These are phyloP conservation scores for Phataginus tetradactyla DNA, from an alignment of 2,797 vertebrate species.

Conservation along the genomic window DNA sequence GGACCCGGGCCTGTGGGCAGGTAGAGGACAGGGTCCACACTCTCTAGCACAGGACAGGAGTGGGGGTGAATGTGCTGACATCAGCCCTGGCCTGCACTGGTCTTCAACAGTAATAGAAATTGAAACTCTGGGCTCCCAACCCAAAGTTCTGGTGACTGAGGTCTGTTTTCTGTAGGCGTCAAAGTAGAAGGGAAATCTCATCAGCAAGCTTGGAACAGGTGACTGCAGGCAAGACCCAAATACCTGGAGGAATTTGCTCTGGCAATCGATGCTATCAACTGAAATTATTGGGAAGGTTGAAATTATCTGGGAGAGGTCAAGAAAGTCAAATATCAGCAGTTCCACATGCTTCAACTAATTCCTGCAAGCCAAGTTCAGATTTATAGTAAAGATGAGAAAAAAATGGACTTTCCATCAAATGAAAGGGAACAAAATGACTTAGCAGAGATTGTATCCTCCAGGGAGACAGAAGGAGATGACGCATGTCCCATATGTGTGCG, in stretches of 20 bases:
- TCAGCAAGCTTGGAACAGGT: not conserved
- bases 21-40: accelerated
- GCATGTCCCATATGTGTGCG: not conserved
- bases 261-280: not conserved
- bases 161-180: not conserved
- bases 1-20: accelerated
- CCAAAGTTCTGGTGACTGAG: not conserved
- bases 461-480: not conserved
- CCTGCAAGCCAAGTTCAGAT: not conserved
- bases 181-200: not conserved
- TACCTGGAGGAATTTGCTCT: not conserved
- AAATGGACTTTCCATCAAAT: not conserved
- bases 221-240: not conserved
- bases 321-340: not conserved
- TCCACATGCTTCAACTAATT: not conserved
- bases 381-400: not conserved
- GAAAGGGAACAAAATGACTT: not conserved
- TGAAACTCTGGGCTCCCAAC: not conserved
- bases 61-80: not conserved
- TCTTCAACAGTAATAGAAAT: not conserved
- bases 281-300: not conserved
- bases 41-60: accelerated
- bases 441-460: not conserved
- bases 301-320: not conserved
- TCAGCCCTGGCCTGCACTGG: not conserved